Percentiles rank a stretch among this genome's conserved stretches.
phyloP scores from a whole-genome alignment of 2,888 invertebrate genomes.

The Dryocosmus kuriphilus region DNA sequence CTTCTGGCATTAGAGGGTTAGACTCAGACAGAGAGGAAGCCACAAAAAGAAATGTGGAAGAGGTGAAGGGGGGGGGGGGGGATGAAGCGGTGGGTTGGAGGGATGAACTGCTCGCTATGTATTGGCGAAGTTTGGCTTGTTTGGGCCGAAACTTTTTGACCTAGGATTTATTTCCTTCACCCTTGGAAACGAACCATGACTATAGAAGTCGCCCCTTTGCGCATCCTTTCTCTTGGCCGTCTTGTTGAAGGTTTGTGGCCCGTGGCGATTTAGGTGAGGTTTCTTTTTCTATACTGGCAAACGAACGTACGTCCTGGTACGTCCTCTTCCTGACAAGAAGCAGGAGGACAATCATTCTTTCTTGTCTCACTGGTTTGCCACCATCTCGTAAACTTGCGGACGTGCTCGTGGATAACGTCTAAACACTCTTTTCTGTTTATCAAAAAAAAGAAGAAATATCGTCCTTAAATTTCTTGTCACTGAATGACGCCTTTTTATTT shows the following conservation, averaged over 20 bases:
- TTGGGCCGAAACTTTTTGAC: constrained; percentile 41
- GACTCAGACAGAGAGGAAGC: constrained; percentile 2
- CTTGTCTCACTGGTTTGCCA: constrained; percentile 5
- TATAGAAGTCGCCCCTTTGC: not conserved
- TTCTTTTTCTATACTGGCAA: constrained; percentile 21
- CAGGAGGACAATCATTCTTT: constrained; percentile 10
- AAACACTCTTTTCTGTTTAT: not conserved
- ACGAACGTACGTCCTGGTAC: constrained; percentile 27
- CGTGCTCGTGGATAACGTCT: not conserved
- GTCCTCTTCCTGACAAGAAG: constrained; percentile 23
- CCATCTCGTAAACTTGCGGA: constrained; percentile 13
- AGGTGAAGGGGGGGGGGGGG: not conserved
- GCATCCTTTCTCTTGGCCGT: not conserved
- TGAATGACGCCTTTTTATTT: not conserved
- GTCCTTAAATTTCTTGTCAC: not conserved
- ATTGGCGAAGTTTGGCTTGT: constrained; percentile 41
- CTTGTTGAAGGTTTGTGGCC: constrained; percentile 43
- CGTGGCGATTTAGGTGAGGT: constrained; percentile 40
- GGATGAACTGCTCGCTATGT: constrained; percentile 26
- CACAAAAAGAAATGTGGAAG: constrained; percentile 1
- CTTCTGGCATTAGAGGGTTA: not conserved
- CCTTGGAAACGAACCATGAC: constrained; percentile 28
- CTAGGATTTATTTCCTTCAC: constrained; percentile 41
- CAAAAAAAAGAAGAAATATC: constrained; percentile 5
- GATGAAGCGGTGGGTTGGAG: not conserved